Evolutionary conservation across 2,113 vertebrate species (phyloP), one percentile per base, ranked within the genome.

Genomic region (Petroica traversi): DNA sequence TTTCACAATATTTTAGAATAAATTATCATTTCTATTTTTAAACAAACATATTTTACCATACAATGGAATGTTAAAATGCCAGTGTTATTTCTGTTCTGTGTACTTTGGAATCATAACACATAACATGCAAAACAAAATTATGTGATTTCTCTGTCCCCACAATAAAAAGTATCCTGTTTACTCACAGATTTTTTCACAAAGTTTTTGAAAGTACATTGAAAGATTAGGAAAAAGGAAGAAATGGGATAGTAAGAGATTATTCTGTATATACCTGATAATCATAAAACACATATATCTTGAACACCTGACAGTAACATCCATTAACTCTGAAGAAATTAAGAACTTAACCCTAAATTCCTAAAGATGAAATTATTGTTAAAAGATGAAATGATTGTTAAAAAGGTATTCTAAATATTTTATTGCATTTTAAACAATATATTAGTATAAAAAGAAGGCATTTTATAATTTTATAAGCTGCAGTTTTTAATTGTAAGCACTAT

Each of bases 1-100:
- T 95, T 82, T 89, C 41, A 46, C 29, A 82, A 62, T 68, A 94
- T 89, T 91, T 92, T 77, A 85, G 41, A 91, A 94, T 76, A 89
- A 87, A 92, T 82, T 89, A 84, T 45, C 41, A 78, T 66, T 68
- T 45, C 2, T 67, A 75, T 64, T 95, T 93, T 95, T 79, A 34
- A 91, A 69, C 45, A 81, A 91, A 54, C 8, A 8, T 31, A 82
- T 85, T 89, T 89, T 78, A 49, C 20, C 16, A 57, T 59, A 61
- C 11, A 67, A 75, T 10, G 20, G 67, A 64, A 85, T 68, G 38
- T 36, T 92, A 68, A 93, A 88, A 94, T 58, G 55, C 61, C 69
- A 83, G 80, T 54, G 74, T 62, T 81, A 89, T 68, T 82, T 91
- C 45, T 52, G 28, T n/a, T 63, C 66, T 81, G 38, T 61, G 28